phyloP scores from a whole-genome alignment of 2,888 invertebrate genomes.

The Atherix ibis region DNA sequence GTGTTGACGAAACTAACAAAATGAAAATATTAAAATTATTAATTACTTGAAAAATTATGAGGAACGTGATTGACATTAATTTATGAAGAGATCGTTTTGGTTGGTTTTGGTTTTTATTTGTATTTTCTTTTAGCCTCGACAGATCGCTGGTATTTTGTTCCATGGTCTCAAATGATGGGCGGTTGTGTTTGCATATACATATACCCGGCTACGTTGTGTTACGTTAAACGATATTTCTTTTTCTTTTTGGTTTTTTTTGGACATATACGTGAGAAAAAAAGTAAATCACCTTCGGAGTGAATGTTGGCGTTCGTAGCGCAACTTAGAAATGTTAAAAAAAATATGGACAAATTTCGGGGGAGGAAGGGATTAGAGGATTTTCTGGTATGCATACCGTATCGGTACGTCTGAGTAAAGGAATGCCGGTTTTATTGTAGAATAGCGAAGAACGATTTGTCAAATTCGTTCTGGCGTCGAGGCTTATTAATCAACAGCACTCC shows the following conservation, averaged over 20 bases:
- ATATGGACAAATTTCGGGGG: background rate
- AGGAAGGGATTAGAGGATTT: constrained; percentile 1
- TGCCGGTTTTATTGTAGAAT: background rate
- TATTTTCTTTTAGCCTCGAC: too few relatives aligned
- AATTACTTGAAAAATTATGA: constrained; percentile 1
- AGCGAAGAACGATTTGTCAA: constrained; percentile 11
- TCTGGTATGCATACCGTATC: background rate
- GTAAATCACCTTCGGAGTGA: constrained; percentile 9
- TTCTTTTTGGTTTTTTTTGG: too few relatives aligned
- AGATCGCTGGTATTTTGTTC: too few relatives aligned
- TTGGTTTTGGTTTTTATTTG: background rate
- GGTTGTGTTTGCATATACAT: too few relatives aligned
- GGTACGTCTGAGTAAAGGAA: background rate
- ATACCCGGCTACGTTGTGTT: too few relatives aligned
- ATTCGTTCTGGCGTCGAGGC: constrained; percentile 10
- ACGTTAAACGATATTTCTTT: too few relatives aligned
- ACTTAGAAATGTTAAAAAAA: constrained; percentile 5
- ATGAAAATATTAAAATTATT: too few relatives aligned
- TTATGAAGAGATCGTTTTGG: constrained; percentile 7
- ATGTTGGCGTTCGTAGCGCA: constrained; percentile 7
- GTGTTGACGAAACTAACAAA: too few relatives aligned
- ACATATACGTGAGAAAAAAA: constrained; percentile 3
- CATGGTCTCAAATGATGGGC: too few relatives aligned
- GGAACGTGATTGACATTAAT: constrained; percentile 11
- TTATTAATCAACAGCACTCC: constrained; percentile 10